Conservation (phyloP, 2,113 vertebrate species). For the Xiphorhynchus elegans region DNA sequence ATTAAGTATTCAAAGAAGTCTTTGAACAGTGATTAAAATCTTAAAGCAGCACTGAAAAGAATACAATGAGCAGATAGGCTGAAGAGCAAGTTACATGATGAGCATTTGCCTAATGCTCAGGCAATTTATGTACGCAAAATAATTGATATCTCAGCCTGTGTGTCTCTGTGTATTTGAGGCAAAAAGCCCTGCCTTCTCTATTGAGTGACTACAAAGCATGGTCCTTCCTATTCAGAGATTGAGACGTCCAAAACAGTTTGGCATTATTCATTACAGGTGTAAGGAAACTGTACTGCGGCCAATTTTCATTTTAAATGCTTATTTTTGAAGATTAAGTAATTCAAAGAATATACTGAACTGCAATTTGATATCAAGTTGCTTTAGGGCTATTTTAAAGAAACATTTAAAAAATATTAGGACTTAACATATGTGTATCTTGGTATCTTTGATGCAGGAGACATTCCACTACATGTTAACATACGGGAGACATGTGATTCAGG, state of each 20-base stretch:
- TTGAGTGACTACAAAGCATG: background rate
- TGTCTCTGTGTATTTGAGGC: background rate
- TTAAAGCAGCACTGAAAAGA: background rate
- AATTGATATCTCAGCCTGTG: background rate
- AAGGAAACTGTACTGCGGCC: background rate
- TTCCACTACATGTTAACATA: slow-evolving; percentile 92
- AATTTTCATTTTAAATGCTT: slow-evolving; percentile 48
- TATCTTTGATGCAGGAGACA: slow-evolving; percentile 82
- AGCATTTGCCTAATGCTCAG: background rate
- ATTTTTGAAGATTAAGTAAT: slow-evolving; percentile 26
- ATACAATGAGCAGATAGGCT: background rate
- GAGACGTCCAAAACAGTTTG: background rate
- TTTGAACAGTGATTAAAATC: slow-evolving; percentile 61
- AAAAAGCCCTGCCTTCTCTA: background rate
- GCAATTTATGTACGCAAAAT: background rate
- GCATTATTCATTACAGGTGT: background rate
- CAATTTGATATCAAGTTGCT: background rate
- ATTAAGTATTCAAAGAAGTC: slow-evolving; percentile 45
- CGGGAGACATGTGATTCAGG: slow-evolving; percentile 90
- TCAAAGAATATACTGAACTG: background rate
- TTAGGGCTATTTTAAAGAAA: slow-evolving; percentile 19
- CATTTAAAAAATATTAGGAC: background rate
- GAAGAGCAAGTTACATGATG: background rate
- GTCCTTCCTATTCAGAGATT: background rate
- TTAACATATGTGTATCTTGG: background rate